Conservation (phyloP, 2,113 vertebrate species). For the Channa argus region DNA sequence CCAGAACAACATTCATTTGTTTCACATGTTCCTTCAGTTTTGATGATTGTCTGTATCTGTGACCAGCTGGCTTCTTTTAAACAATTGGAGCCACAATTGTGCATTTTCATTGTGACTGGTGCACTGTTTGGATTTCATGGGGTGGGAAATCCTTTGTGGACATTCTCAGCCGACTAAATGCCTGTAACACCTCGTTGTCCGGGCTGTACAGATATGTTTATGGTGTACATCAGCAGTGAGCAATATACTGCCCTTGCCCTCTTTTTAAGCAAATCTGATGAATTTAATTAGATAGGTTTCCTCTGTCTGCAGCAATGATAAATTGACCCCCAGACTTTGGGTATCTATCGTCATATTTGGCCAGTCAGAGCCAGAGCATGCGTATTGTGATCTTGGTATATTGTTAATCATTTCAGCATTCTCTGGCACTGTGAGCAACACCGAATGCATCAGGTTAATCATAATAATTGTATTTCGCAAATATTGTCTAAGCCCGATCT, state of each 20-base stretch:
- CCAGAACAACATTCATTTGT: conserved; percentile 28
- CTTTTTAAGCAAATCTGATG: conserved; percentile 3
- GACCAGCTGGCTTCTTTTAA: conserved; percentile 38
- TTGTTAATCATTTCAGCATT: too few relatives aligned
- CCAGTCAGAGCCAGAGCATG: too few relatives aligned
- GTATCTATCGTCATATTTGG: too few relatives aligned
- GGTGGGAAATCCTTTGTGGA: conserved; percentile 1
- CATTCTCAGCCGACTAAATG: neutral
- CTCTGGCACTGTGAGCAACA: too few relatives aligned
- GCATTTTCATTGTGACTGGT: conserved; percentile 31
- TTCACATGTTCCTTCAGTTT: conserved; percentile 33
- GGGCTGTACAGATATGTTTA: neutral
- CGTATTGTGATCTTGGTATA: too few relatives aligned
- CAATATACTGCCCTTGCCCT: conserved; percentile 5
- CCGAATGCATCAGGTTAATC: too few relatives aligned
- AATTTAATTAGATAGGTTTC: neutral
- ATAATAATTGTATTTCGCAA: neutral
- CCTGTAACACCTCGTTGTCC: conserved; percentile 19
- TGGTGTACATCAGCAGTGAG: conserved; percentile 25
- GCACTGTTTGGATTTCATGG: conserved; percentile 26
- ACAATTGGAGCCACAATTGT: conserved; percentile 22
- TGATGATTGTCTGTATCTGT: conserved; percentile 30
- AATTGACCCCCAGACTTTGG: neutral
- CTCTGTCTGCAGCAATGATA: too few relatives aligned
- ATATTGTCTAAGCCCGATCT: neutral